phyloP scores from a whole-genome alignment of 2,797 vertebrate species.

The Pseudotriccus pelzelni region DNA sequence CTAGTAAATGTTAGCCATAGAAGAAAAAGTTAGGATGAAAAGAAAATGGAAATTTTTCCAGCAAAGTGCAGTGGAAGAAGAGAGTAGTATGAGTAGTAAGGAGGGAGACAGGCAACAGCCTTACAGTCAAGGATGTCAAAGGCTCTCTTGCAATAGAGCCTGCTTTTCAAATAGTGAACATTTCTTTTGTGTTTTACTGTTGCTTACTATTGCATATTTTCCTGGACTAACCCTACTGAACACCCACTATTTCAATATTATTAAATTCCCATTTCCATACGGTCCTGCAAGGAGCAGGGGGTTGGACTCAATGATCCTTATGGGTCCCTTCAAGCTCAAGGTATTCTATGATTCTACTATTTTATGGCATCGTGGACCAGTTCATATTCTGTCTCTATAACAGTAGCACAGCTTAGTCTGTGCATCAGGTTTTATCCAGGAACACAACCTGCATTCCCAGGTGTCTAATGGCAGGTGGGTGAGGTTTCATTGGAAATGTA shows the following conservation, averaged over 20 bases:
- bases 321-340: not conserved
- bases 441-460: not conserved
- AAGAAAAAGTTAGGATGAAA: not conserved
- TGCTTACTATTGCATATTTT: not conserved
- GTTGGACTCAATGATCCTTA: fast-evolving
- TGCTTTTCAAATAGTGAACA: not conserved
- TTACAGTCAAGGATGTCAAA: not conserved
- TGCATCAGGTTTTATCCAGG: too few species aligned
- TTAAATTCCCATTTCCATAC: not conserved
- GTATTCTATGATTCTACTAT: not conserved
- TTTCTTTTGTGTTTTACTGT: not conserved
- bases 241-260: not conserved
- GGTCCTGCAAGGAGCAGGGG: not conserved
- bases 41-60: not conserved
- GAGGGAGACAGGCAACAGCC: not conserved
- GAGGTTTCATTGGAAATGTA: not conserved
- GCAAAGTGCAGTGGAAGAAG: not conserved
- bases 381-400: not conserved
- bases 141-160: not conserved
- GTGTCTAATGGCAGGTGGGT: not conserved
- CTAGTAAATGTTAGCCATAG: not conserved
- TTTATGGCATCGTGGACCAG: fast-evolving
- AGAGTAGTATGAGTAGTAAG: not conserved
- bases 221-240: not conserved
- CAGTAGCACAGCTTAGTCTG: too few species aligned